Evolutionary conservation across 1,140 invertebrate genomes (phyloP), one percentile per base, ranked within the genome.

Genomic region (Apis laboriosa): DNA sequence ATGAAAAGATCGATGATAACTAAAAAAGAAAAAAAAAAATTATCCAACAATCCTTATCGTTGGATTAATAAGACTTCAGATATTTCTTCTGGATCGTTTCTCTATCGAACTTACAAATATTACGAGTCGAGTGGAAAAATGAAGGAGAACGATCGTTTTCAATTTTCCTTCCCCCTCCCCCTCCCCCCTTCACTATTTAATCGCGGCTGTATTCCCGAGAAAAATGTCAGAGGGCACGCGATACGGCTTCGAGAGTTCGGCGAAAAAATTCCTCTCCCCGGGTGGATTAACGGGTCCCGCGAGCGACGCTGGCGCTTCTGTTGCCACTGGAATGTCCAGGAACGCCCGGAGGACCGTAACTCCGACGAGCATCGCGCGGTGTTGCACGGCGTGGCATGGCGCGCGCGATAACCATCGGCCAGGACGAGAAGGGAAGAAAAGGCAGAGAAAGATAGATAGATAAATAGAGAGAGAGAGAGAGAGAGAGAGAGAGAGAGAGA

Each of bases 391-490:
- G 64, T 61, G 70, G 78, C 77, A 79, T 66, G 87, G 70, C 55
- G 34, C 77, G 64, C 77, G 64, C 79, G 90, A 91, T 91, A 91
- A 91, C 77, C 73, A 91, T 91, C 90, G 86, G 34, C 70, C 34
- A 87, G 87, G 70, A 86, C 83, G 83, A 78, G 79, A 67, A 53
- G 77, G 68, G 85, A 83, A 84, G 85, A 86, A 85, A 72, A 87
- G 83, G 77, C 70, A 83, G 81, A 86, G 73, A 7, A 11, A n/a
- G n/a, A n/a, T n/a, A n/a, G n/a, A n/a, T n/a, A n/a, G n/a, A n/a
- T n/a, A n/a, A n/a, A n/a, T n/a, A n/a, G n/a, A n/a, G n/a, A n/a
- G n/a, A n/a, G n/a, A n/a, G n/a, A n/a, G n/a, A n/a, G n/a, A n/a
- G n/a, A n/a, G n/a, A n/a, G n/a, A n/a, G n/a, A 56, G 55, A 56